These are phyloP conservation scores for Holocentrus rufus DNA, from an alignment of 2,797 vertebrate species.

Conservation along the genomic window DNA sequence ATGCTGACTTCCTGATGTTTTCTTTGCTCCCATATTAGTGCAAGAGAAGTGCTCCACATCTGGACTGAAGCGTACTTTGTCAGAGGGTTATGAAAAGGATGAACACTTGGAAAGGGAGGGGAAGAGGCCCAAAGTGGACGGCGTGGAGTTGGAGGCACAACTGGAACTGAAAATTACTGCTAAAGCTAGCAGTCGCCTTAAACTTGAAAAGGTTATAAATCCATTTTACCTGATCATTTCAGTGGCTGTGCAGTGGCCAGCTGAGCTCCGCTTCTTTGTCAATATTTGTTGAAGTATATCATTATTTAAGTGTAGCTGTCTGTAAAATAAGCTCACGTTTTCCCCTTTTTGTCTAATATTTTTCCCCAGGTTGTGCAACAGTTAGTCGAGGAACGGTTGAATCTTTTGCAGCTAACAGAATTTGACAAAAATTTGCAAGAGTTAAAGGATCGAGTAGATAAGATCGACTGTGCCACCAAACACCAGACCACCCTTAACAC, in stretches of 20 bases:
- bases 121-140: constrained; percentile 82
- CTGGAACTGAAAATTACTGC: constrained; percentile 95
- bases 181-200: constrained; percentile 84
- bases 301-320: background rate
- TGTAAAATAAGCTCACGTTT: background rate
- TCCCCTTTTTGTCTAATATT: background rate
- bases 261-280: background rate
- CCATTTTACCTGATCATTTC: background rate
- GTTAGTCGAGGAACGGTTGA: constrained; percentile 91
- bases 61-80: constrained; percentile 81
- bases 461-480: constrained; percentile 91
- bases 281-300: background rate
- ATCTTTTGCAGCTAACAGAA: constrained; percentile 85
- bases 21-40: constrained; percentile 27
- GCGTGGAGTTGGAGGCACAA: constrained; percentile 91
- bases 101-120: constrained; percentile 70
- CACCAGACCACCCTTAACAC: constrained; percentile 86
- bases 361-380: constrained; percentile 88
- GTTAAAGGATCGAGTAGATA: constrained; percentile 91
- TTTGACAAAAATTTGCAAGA: constrained; percentile 92
- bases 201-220: constrained; percentile 88
- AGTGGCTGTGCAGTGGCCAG: background rate
- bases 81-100: constrained; percentile 72
- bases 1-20: background rate
- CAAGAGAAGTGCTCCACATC: constrained; percentile 63